These are phyloP conservation scores for Allygus modestus DNA, from an alignment of 2,888 invertebrate genomes.

Conservation along the genomic window DNA sequence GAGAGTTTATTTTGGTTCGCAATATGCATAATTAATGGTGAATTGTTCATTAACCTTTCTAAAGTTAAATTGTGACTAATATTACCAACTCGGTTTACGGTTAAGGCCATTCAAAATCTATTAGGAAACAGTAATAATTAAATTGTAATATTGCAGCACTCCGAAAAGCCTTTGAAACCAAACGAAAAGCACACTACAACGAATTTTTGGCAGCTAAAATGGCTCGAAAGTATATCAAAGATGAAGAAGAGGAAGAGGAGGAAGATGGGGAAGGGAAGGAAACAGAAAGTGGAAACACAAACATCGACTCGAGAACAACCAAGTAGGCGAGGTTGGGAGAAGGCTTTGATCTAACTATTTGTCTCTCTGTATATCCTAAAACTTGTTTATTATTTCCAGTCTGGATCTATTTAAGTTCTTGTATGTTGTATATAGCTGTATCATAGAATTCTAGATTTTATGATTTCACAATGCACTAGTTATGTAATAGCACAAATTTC, in stretches of 20 bases:
- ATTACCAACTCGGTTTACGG: too few relatives aligned
- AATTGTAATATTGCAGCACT: conserved; percentile 76
- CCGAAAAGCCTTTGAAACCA: conserved; percentile 91
- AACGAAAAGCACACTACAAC: conserved; percentile 98
- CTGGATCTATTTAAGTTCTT: background rate
- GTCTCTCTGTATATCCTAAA: conserved; percentile 12
- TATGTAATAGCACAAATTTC: conserved; percentile 16
- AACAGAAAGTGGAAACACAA: background rate
- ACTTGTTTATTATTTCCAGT: background rate
- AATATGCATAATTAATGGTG: too few relatives aligned
- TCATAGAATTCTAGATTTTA: conserved; percentile 9
- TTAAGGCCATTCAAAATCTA: too few relatives aligned
- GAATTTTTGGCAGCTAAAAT: conserved; percentile 97
- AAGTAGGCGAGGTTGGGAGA: conserved; percentile 54
- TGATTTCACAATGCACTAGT: conserved; percentile 34
- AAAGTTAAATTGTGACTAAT: too few relatives aligned
- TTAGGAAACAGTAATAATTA: too few relatives aligned
- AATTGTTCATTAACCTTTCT: too few relatives aligned
- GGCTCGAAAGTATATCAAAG: conserved; percentile 92
- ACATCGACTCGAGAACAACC: conserved; percentile 50
- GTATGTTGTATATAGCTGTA: conserved; percentile 38
- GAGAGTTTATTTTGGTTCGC: too few relatives aligned
- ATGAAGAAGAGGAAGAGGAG: conserved; percentile 92
- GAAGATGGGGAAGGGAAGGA: conserved; percentile 74
- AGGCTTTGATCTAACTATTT: background rate